Percentiles rank a stretch among this genome's conserved stretches.
phyloP scores from a whole-genome alignment of 1,140 invertebrate genomes.

The Calliopsis andreniformis region DNA sequence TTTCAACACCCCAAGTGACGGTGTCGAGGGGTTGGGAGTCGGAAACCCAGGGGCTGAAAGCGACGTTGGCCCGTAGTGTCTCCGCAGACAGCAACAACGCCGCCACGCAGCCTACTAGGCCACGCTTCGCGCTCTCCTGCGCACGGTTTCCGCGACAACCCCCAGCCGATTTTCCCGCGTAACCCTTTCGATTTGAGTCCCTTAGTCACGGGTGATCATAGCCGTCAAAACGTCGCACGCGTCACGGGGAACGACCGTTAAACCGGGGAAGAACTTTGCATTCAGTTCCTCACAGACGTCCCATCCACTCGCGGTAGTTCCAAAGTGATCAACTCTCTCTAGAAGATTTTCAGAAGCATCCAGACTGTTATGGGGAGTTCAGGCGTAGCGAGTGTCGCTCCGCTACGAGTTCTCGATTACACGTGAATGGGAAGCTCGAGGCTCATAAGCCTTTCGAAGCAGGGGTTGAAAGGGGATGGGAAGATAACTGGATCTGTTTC shows the following conservation, averaged over 20 bases:
- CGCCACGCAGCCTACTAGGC: constrained; percentile 46
- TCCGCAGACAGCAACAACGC: constrained; percentile 59
- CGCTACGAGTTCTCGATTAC: too few relatives aligned
- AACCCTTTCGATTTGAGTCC: not conserved
- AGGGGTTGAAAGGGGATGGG: not conserved
- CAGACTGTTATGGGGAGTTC: too few relatives aligned
- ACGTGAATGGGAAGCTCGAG: not conserved
- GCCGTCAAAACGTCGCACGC: not conserved
- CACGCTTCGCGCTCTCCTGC: not conserved
- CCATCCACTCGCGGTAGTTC: not conserved
- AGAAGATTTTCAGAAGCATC: not conserved
- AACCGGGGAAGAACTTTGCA: not conserved
- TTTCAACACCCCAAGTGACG: constrained; percentile 15
- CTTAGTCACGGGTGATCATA: not conserved
- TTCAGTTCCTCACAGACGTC: too few relatives aligned
- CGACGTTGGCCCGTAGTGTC: constrained; percentile 57
- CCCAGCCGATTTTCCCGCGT: constrained; percentile 24
- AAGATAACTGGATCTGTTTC: not conserved
- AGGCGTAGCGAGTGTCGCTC: too few relatives aligned
- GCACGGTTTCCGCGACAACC: not conserved
- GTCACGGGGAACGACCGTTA: not conserved
- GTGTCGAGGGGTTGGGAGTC: constrained; percentile 27
- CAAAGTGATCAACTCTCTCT: not conserved
- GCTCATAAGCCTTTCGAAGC: not conserved
- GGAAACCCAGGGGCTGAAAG: constrained; percentile 54